Conservation (phyloP, 2,888 invertebrate species). For the Cactoblastis cactorum region DNA sequence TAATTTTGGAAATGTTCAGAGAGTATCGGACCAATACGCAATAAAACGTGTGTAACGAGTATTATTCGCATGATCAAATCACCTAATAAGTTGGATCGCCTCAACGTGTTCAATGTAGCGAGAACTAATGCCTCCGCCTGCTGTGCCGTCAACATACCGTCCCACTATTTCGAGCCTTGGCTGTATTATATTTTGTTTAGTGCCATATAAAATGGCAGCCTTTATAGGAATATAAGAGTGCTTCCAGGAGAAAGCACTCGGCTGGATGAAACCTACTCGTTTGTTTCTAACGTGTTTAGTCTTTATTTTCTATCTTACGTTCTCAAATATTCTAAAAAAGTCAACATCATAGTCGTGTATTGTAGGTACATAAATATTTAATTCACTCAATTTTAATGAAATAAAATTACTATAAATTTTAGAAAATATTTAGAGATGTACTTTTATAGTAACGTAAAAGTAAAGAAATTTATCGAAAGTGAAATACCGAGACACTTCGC, state of each 20-base stretch:
- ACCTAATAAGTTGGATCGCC: conserved; percentile 77
- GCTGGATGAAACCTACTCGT: background rate
- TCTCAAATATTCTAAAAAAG: background rate
- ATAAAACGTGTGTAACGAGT: conserved; percentile 74
- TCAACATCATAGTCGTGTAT: too few relatives aligned
- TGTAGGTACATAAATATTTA: too few relatives aligned
- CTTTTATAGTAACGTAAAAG: too few relatives aligned
- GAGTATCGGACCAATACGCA: conserved; percentile 64
- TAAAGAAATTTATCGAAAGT: too few relatives aligned
- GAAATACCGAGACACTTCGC: too few relatives aligned
- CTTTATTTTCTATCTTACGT: background rate
- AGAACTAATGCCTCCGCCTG: conserved; percentile 58
- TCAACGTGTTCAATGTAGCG: conserved; percentile 72
- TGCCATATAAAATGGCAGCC: conserved; percentile 29
- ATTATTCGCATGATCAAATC: conserved; percentile 75
- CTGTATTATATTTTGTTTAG: conserved; percentile 46
- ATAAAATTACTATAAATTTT: too few relatives aligned
- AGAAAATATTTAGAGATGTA: too few relatives aligned
- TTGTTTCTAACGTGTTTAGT: background rate
- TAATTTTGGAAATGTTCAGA: conserved; percentile 44
- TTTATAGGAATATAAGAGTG: conserved; percentile 7
- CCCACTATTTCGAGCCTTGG: conserved; percentile 47
- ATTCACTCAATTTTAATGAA: too few relatives aligned
- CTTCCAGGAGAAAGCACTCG: conserved; percentile 4
- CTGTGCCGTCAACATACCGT: conserved; percentile 42